phyloP scores from a whole-genome alignment of 2,888 invertebrate genomes.

The Apamea sordens region DNA sequence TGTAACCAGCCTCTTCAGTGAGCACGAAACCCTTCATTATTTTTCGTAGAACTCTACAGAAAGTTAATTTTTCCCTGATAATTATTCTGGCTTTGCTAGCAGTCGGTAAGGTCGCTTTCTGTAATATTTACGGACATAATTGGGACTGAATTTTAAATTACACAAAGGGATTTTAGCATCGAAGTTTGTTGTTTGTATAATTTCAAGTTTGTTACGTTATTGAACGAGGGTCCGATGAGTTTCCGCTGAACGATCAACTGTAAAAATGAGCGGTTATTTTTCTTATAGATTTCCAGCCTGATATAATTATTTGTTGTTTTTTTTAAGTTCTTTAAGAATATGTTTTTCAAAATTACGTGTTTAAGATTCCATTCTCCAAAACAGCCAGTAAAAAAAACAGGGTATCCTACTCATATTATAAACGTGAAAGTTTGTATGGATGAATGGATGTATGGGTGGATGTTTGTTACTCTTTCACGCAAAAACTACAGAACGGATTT shows the following conservation, averaged over 20 bases:
- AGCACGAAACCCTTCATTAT: conserved; percentile 68
- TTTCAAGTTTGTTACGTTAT: conserved; percentile 44
- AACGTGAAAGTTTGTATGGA: too few relatives aligned
- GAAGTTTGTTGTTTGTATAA: conserved; percentile 50
- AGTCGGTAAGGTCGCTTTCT: conserved; percentile 42
- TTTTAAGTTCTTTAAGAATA: neutral
- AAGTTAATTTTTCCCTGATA: conserved; percentile 73
- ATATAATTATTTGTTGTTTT: neutral
- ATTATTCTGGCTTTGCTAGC: conserved; percentile 68
- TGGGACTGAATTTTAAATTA: conserved; percentile 65
- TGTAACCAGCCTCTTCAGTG: conserved; percentile 44
- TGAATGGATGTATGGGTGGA: too few relatives aligned
- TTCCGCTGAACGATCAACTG: conserved; percentile 14
- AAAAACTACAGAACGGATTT: too few relatives aligned
- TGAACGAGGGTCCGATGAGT: neutral
- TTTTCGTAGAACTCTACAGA: conserved; percentile 65
- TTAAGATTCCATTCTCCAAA: neutral
- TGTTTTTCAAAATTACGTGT: neutral
- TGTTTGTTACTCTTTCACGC: too few relatives aligned
- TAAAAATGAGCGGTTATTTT: neutral
- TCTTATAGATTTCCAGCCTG: neutral
- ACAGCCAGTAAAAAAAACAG: neutral
- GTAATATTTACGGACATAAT: conserved; percentile 62
- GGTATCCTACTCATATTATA: too few relatives aligned
- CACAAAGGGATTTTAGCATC: conserved; percentile 58